phyloP scores from a whole-genome alignment of 2,888 invertebrate species.

The Cinara cedri region DNA sequence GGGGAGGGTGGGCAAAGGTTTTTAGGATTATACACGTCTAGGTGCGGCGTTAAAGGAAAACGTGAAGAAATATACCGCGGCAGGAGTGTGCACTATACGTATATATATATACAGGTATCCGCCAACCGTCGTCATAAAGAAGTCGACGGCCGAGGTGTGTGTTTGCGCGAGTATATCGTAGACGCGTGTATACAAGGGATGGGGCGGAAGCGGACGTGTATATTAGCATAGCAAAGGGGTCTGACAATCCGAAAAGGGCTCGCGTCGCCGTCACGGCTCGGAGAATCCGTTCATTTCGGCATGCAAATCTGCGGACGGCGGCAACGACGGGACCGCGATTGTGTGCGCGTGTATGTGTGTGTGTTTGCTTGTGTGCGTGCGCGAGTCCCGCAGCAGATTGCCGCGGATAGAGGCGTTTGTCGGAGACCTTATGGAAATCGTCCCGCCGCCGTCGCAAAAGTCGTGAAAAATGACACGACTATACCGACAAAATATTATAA shows the following conservation, averaged over 20 bases:
- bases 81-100: too few relatives aligned
- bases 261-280: conserved; percentile 51
- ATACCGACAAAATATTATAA: too few relatives aligned
- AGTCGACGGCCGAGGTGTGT: conserved; percentile 15
- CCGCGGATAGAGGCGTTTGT: background rate
- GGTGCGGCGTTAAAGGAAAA: conserved; percentile 50
- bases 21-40: conserved; percentile 12
- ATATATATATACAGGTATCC: background rate
- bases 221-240: conserved; percentile 55
- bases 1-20: background rate
- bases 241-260: conserved; percentile 52
- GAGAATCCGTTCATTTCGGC: conserved; percentile 59
- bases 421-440: conserved; percentile 49
- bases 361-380: conserved; percentile 10
- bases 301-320: conserved; percentile 58
- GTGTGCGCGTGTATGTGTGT: conserved; percentile 20
- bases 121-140: background rate
- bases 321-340: background rate
- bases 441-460: conserved; percentile 9
- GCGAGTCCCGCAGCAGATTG: conserved; percentile 13
- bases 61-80: conserved; percentile 2
- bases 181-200: too few relatives aligned
- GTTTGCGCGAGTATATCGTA: background rate
- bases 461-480: conserved; percentile 49
- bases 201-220: conserved; percentile 27